Conservation (phyloP, 2,888 invertebrate genomes). For the Reticulitermes lucifugus region DNA sequence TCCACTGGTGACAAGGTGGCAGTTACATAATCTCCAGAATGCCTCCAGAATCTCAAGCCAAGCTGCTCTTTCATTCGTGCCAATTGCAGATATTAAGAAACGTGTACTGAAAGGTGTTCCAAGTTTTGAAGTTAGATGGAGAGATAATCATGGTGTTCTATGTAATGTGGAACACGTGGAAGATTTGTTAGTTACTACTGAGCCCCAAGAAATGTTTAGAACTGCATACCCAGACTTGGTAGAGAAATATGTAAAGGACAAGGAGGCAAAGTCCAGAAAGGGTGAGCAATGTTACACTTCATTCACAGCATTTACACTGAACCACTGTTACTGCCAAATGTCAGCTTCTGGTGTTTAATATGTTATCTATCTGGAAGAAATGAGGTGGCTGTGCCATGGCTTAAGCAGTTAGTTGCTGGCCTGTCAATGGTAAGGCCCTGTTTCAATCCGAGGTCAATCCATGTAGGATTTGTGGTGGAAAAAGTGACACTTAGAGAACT, state of each 20-base stretch:
- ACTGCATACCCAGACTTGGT: constrained; percentile 74
- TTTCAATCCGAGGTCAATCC: too few relatives aligned
- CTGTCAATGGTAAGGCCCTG: too few relatives aligned
- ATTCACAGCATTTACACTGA: too few relatives aligned
- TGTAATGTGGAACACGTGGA: constrained; percentile 57
- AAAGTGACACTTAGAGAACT: too few relatives aligned
- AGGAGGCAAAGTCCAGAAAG: constrained; percentile 45
- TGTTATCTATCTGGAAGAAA: too few relatives aligned
- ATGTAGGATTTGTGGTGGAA: too few relatives aligned
- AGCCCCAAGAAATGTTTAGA: constrained; percentile 74
- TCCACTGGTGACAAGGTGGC: constrained; percentile 82
- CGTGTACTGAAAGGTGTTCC: constrained; percentile 70
- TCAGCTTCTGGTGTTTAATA: too few relatives aligned
- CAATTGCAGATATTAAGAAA: constrained; percentile 70
- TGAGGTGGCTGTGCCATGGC: too few relatives aligned
- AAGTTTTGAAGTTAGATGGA: constrained; percentile 76
- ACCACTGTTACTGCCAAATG: too few relatives aligned
- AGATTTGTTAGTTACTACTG: constrained; percentile 68
- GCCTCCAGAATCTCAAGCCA: background rate
- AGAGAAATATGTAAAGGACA: constrained; percentile 67
- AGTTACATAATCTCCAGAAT: constrained; percentile 66
- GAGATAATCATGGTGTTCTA: constrained; percentile 29
- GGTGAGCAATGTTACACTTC: constrained; percentile 14
- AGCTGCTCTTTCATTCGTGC: constrained; percentile 56
- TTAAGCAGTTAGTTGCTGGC: too few relatives aligned